Conservation (phyloP, 2,113 vertebrate genomes). For the Oxygymnocypris stewartii region DNA sequence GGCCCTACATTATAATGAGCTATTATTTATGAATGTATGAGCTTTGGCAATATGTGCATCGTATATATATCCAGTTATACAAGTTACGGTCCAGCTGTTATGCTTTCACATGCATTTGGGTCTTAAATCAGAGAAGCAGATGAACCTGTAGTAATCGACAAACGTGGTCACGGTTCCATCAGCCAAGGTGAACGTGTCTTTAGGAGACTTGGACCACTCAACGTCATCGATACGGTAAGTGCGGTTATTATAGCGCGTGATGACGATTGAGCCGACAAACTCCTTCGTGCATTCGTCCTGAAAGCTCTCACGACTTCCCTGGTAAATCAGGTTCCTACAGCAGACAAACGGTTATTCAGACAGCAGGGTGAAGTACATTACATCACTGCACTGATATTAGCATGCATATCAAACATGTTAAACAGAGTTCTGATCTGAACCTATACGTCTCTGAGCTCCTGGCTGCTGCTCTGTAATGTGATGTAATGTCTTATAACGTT, state of each 20-base stretch:
- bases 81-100: not conserved
- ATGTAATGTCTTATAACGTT: not conserved
- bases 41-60: not conserved
- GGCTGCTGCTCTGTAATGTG: not conserved
- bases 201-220: conserved; percentile 89
- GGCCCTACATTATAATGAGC: no score
- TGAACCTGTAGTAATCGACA: conserved; percentile 90
- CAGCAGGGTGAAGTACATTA: not conserved
- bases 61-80: not conserved
- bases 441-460: not conserved
- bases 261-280: conserved; percentile 83
- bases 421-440: not conserved
- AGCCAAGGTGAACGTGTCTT: conserved; percentile 83
- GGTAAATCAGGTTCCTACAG: conserved; percentile 80
- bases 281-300: conserved; percentile 87
- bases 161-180: conserved; percentile 83
- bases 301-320: conserved; percentile 79
- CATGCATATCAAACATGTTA: no score
- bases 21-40: not conserved
- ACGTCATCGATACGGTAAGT: conserved; percentile 91
- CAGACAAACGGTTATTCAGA: conserved; percentile 15
- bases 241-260: conserved; percentile 95
- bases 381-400: not conserved
- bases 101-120: not conserved
- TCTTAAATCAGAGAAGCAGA: not conserved